Evolutionary conservation across 1,140 invertebrate genomes (phyloP).

Genomic region (Macrostomum lignano): DNA sequence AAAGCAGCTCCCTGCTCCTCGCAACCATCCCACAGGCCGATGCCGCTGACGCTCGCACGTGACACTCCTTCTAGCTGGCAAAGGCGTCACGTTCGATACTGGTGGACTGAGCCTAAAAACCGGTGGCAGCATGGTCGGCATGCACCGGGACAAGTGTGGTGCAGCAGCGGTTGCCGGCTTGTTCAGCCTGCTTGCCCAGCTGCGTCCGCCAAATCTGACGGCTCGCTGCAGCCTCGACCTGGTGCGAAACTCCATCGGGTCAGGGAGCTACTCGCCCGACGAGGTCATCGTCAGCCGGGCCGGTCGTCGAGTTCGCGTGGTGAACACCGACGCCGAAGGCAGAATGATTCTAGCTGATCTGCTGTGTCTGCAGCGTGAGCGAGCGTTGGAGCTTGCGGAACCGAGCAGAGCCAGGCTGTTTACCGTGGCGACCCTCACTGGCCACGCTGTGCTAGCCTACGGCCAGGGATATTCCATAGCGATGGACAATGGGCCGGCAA

Average conservation of each 20-base stretch:
- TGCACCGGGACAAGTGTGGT: constrained; percentile 81
- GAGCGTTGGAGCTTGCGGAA: no score
- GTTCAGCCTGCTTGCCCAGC: constrained; percentile 27
- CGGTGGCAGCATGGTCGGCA: constrained; percentile 55
- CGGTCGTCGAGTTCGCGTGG: constrained; percentile 45
- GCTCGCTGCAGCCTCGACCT: constrained; percentile 55
- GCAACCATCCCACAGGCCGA: no score
- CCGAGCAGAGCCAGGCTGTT: no score
- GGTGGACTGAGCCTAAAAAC: constrained; percentile 50
- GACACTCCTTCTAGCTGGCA: constrained; percentile 8
- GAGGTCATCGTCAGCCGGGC: constrained; percentile 59
- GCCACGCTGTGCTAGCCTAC: constrained; percentile 46
- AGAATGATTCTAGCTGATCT: constrained; percentile 76
- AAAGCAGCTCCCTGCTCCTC: no score
- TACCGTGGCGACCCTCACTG: constrained; percentile 74
- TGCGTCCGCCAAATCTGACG: constrained; percentile 31
- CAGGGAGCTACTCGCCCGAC: constrained; percentile 61
- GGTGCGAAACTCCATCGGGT: constrained; percentile 65
- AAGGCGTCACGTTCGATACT: constrained; percentile 53
- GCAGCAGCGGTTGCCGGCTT: constrained; percentile 73
- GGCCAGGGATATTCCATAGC: constrained; percentile 48
- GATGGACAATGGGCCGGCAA: constrained; percentile 68
- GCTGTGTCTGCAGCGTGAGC: no score
- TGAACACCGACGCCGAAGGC: constrained; percentile 82
- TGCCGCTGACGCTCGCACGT: no score